Conservation (phyloP, 1,140 invertebrate genomes). For the Hycleus cichorii region DNA sequence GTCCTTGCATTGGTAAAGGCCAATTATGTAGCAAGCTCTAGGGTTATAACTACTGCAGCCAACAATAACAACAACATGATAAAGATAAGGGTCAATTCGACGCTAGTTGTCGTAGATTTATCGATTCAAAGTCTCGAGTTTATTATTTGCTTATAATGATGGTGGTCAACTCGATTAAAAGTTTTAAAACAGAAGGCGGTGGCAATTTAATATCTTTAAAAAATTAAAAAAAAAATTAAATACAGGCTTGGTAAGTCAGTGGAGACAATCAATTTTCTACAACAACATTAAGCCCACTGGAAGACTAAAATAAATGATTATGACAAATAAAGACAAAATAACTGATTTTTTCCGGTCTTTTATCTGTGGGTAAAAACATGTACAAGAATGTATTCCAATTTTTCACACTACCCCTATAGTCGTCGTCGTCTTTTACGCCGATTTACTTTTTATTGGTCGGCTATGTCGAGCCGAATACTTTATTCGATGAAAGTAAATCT, state of each 20-base stretch:
- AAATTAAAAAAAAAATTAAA: not conserved
- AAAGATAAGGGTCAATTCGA: slow-evolving; percentile 12
- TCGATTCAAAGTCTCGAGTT: not conserved
- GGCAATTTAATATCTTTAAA: not conserved
- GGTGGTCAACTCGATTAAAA: not conserved
- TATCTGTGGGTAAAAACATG: too few relatives aligned
- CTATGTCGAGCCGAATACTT: not conserved
- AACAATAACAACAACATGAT: too few relatives aligned
- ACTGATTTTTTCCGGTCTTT: too few relatives aligned
- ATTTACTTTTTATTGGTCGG: not conserved
- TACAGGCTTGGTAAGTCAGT: too few relatives aligned
- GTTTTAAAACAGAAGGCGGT: too few relatives aligned
- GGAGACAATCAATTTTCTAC: too few relatives aligned
- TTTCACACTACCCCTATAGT: slow-evolving; percentile 3
- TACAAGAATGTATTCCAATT: not conserved
- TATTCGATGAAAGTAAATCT: not conserved
- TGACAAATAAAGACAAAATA: too few relatives aligned
- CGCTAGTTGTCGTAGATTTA: slow-evolving; percentile 10
- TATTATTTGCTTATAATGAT: slow-evolving; percentile 6
- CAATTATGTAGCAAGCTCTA: slow-evolving; percentile 11
- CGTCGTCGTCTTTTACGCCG: not conserved
- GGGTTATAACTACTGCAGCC: not conserved
- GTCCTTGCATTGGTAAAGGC: slow-evolving; percentile 6
- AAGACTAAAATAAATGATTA: too few relatives aligned
- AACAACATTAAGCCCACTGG: too few relatives aligned